Percentiles rank a stretch among this genome's conserved stretches.
These are phyloP conservation scores for Stenolophus ochropezus DNA, from an alignment of 2,888 invertebrate genomes.

Conservation along the genomic window DNA sequence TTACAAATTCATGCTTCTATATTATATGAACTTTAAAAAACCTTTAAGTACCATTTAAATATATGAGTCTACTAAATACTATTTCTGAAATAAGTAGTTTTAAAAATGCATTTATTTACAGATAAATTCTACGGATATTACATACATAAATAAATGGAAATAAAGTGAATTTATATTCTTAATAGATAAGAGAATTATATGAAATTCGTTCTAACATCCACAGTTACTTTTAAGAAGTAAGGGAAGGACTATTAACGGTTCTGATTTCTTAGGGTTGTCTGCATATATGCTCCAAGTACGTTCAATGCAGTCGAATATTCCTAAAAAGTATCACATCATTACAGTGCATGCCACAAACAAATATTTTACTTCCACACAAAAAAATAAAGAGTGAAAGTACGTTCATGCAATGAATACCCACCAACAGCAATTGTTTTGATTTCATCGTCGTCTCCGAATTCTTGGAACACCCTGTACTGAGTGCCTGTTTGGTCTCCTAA, in stretches of 20 bases:
- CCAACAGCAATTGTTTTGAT: slow-evolving; percentile 89
- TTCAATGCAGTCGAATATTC: slow-evolving; percentile 85
- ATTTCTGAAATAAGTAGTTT: not conserved
- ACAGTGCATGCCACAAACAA: not conserved
- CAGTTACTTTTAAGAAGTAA: slow-evolving; percentile 69
- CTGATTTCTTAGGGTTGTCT: slow-evolving; percentile 81
- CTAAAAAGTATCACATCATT: slow-evolving; percentile 70
- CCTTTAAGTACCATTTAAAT: not conserved
- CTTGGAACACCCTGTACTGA: slow-evolving; percentile 83
- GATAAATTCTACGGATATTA: not conserved
- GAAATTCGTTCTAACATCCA: not conserved
- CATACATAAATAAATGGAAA: not conserved
- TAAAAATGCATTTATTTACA: not conserved
- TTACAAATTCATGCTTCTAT: not conserved
- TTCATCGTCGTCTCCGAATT: slow-evolving; percentile 76
- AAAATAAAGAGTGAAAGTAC: too few species aligned
- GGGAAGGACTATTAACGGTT: slow-evolving; percentile 84
- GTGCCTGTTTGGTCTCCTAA: slow-evolving; percentile 83
- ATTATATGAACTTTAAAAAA: not conserved
- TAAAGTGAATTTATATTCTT: not conserved
- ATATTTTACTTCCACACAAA: not conserved
- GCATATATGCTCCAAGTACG: slow-evolving; percentile 87
- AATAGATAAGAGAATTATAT: not conserved
- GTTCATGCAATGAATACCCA: slow-evolving; percentile 67
- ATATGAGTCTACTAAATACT: not conserved